phyloP scores from a whole-genome alignment of 2,888 invertebrate species.

The Psylliodes chrysocephalus region DNA sequence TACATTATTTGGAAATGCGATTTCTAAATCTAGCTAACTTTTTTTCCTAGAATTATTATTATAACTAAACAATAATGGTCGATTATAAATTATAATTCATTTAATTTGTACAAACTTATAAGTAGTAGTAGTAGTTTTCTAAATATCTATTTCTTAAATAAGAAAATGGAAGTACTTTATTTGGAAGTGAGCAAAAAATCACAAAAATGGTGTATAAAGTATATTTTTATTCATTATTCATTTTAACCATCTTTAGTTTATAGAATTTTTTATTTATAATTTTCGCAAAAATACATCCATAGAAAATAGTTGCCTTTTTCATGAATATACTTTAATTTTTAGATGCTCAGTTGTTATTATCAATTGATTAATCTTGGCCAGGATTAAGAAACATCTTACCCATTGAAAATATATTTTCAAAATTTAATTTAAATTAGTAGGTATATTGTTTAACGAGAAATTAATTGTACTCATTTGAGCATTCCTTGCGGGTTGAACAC shows the following conservation, averaged over 20 bases:
- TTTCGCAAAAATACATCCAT: neutral
- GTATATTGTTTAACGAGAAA: too few species aligned
- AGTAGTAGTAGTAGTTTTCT: neutral
- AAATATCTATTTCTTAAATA: constrained; percentile 18
- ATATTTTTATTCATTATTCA: constrained; percentile 1
- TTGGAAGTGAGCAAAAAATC: constrained; percentile 41
- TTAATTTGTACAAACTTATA: neutral
- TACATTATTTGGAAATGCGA: neutral
- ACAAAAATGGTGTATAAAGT: constrained; percentile 37
- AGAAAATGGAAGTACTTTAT: constrained; percentile 37
- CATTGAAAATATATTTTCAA: too few species aligned
- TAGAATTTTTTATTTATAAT: neutral
- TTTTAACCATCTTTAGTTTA: neutral
- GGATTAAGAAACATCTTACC: too few species aligned
- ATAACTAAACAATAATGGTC: neutral
- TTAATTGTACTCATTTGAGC: too few species aligned
- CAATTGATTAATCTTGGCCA: too few species aligned
- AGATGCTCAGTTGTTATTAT: too few species aligned
- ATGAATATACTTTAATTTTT: neutral
- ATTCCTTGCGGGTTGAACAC: too few species aligned
- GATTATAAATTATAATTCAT: neutral
- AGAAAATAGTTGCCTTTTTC: neutral
- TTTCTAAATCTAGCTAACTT: constrained; percentile 24
- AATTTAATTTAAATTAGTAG: too few species aligned
- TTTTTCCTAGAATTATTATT: too few species aligned